phyloP scores from a whole-genome alignment of 2,113 vertebrate genomes.

The Pholis gunnellus region DNA sequence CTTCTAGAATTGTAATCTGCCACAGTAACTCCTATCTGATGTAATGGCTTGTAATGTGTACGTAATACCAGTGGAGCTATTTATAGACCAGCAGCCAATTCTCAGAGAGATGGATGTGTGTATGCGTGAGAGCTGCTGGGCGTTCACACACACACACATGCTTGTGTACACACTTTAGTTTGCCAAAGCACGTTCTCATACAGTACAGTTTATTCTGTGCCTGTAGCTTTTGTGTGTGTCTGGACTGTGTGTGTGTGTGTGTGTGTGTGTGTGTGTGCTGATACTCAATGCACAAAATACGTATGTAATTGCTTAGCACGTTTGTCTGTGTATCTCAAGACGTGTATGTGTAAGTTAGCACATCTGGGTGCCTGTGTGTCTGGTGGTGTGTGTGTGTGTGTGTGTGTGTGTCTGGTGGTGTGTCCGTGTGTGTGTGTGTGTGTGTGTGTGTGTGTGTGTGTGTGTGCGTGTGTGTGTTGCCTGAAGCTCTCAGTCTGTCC shows the following conservation, averaged over 20 bases:
- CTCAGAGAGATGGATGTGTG: slow-evolving; percentile 46
- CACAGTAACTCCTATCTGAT: slow-evolving; percentile 73
- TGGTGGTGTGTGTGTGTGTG: slow-evolving; percentile 23
- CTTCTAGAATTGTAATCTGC: slow-evolving; percentile 42
- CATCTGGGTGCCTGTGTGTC: slow-evolving; percentile 39
- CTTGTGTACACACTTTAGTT: slow-evolving; percentile 58
- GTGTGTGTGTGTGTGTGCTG: slow-evolving; percentile 7
- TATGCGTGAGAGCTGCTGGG: slow-evolving; percentile 48
- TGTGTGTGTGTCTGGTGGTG: slow-evolving; percentile 27
- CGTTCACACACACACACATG: slow-evolving; percentile 45
- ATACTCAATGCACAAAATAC: slow-evolving; percentile 16
- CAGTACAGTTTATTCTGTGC: slow-evolving; percentile 34
- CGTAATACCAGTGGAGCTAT: slow-evolving; percentile 66
- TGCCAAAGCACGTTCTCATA: slow-evolving; percentile 46
- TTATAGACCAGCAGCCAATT: slow-evolving; percentile 63
- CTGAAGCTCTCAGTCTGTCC: slow-evolving; percentile 62
- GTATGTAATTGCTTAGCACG: slow-evolving; percentile 14
- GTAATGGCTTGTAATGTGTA: slow-evolving; percentile 71
- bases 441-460: slow-evolving; percentile 21
- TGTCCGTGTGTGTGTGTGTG: slow-evolving; percentile 14
- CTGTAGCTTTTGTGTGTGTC: slow-evolving; percentile 5
- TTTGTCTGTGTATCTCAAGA: slow-evolving; percentile 21
- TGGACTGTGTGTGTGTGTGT: slow-evolving; percentile 19
- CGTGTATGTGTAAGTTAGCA: slow-evolving; percentile 14
- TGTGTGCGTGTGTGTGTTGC: slow-evolving; percentile 33